Base-by-base conservation (phyloP, 1,140 invertebrate genomes). In the Pararge aegeria region DNA sequence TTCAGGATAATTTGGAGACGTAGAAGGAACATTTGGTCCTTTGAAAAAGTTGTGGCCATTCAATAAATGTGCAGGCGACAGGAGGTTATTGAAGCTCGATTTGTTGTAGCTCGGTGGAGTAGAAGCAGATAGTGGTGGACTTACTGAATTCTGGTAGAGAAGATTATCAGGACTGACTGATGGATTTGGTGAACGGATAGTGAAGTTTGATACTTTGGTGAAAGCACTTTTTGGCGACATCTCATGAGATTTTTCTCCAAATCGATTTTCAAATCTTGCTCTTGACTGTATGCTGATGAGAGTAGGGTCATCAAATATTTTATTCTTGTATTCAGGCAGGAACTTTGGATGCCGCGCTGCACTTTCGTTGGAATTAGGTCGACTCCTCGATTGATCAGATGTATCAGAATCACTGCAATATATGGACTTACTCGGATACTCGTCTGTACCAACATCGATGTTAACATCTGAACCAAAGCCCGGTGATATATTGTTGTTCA, bases 91-190 rank as follows among this genome's bases (percentile, higher is more conserved):
- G 46, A 91, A 90, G 7, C 70, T 75, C 0, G 74, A 55, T 66
- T 90, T 91, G 38, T 78, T 86, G 54, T 87, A 91, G 55, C 71
- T 78, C 16, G 78, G 64, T 1, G 92, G 90, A 57, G 91, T 91
- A 0, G 92, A 72, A 4, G 91, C 79, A 12, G 91, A 83, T 6
- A 92, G 73, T 0, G 94, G 95, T 7, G 95, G 95, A 78, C 94
- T 95, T 34, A 95, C 90, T 37, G 94, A 95, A 61, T 92, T 93
- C 70, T 95, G 94, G 67, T 95, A 96, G 59, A 93, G 93, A 16
- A 93, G 78, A 59, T 93, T 93, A 70, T 95, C 95, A 0, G 95
- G 95, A 61, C 95, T 95, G 5, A 95, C 90, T 0, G 94, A 94
- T 9, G 94, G 91, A 69, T 87, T 92, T 7, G 93, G 94, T 0